Base-by-base conservation (phyloP, 2,888 invertebrate genomes). In the Trachelus tabidus region DNA sequence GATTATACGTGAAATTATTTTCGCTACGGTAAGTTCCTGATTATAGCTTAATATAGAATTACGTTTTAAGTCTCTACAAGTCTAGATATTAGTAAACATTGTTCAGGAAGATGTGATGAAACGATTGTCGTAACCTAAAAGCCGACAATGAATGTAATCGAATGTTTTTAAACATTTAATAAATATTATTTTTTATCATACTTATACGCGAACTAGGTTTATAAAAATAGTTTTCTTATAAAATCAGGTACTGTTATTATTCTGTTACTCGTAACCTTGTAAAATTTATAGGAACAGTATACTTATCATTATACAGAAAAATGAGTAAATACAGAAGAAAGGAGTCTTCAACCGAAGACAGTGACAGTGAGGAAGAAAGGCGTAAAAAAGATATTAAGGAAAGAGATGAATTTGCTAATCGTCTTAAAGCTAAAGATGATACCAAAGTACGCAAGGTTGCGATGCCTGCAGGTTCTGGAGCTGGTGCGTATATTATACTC, bases 341-440 rank as follows among this genome's bases (percentile, higher is more conserved):
- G 83, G 92, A 94, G 85, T 88, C 90, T 23, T 93, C 94, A 0
- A 93, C 94, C 35, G 94, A 94, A 40, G 92, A 92, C 77, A 94
- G 92, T 81, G 96, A 97, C 86, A 97, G 96, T 88, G 95, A 94
- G 81, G 98, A 98, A 92, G 95, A 96, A 85, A 94, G 94, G 76
- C 94, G 98, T n/a, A 92, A 94, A 77, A 94, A 94, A 87, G 99
- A 99, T 92, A 92, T 98, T 73, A 95, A 95, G 88, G 98, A 98
- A 91, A 94, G 99, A 85, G 99, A 99, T 92, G 98, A 97, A 89
- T 98, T 99, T 92, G 95, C 98, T 0, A 95, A 95, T 84, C 93
- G 99, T 78, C 93, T 99, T 0, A 96, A 96, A 88, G 93, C 96
- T 87, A 96, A 96, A 84, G 99, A 99, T 94, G 97, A 98, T 91